These are phyloP conservation scores for Triops cancriformis DNA, from an alignment of 1,140 invertebrate species.

Conservation along the genomic window DNA sequence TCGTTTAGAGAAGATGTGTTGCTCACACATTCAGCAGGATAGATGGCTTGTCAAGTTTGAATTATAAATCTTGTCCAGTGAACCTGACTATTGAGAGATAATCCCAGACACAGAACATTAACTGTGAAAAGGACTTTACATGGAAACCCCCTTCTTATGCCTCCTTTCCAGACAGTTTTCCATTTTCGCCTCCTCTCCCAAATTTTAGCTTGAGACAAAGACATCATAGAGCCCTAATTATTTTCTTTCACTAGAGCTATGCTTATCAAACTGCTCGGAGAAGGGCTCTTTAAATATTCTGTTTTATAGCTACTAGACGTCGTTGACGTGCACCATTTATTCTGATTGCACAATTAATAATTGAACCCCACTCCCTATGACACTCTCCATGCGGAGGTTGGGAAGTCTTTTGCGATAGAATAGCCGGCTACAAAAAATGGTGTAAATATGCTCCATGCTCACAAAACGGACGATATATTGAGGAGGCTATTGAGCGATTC, in stretches of 20 bases:
- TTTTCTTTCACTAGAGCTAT: not conserved
- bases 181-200: not conserved
- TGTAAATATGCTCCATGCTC: not conserved
- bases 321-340: not conserved
- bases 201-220: not conserved
- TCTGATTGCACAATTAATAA: not conserved
- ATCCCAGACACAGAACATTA: not conserved
- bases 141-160: not conserved
- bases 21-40: not conserved
- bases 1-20: not conserved
- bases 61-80: conserved; percentile 7
- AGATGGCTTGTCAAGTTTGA: conserved; percentile 1
- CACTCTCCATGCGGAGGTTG: not conserved
- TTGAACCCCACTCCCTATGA: not conserved
- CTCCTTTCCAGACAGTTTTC: not conserved
- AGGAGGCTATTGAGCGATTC: not conserved
- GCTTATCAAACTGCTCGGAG: not conserved
- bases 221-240: not conserved
- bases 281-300: not conserved
- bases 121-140: not conserved
- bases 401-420: not conserved
- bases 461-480: not conserved
- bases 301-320: not conserved
- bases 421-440: not conserved
- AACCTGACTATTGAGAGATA: conserved; percentile 10